Percentiles rank a stretch among this genome's conserved stretches.
Evolutionary conservation across 2,113 vertebrate species (phyloP).

Genomic region (Hyperoodon ampullatus): DNA sequence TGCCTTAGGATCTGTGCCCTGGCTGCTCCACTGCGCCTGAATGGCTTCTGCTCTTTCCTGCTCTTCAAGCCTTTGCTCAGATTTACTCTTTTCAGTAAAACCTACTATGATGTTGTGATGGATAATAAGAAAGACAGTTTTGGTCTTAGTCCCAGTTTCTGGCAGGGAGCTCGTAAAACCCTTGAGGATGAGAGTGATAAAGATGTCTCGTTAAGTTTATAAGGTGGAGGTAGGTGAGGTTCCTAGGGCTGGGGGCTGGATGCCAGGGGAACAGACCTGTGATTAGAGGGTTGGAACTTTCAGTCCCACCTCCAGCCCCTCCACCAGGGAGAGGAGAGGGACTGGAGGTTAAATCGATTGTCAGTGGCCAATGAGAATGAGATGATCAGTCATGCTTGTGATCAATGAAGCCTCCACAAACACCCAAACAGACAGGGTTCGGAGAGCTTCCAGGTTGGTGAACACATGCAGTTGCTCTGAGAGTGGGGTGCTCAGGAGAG

Average conservation of each 20-base stretch:
- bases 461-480: too few species aligned
- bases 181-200: not conserved
- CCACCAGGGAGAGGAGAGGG: not conserved
- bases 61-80: not conserved
- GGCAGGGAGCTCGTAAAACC: not conserved
- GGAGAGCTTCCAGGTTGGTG: too few species aligned
- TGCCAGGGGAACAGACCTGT: not conserved
- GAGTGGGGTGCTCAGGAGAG: too few species aligned
- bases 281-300: not conserved
- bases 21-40: not conserved
- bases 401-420: not conserved
- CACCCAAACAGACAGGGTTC: too few species aligned
- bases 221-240: not conserved
- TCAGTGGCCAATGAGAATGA: not conserved
- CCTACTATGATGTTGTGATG: not conserved
- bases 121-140: not conserved
- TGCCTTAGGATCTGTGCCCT: not conserved
- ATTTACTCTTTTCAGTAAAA: not conserved
- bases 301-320: not conserved
- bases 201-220: not conserved
- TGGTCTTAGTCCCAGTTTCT: not conserved
- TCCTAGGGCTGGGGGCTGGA: not conserved
- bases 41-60: not conserved
- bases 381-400: not conserved
- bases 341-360: not conserved